phyloP scores from a whole-genome alignment of 2,888 invertebrate genomes.

The Oxystoma pomonae region DNA sequence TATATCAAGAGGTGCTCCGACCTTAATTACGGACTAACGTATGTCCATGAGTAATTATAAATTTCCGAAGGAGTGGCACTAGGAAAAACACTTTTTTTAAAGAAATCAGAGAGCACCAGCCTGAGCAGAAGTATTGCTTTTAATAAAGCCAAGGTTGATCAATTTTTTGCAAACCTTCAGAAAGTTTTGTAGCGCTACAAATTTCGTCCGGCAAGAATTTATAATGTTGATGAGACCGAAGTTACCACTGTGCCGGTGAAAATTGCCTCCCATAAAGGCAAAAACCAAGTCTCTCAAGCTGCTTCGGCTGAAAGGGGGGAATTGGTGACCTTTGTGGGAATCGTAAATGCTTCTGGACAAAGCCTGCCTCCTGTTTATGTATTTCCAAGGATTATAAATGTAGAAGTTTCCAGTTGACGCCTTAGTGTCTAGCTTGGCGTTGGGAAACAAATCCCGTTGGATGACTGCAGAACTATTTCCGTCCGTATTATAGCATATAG shows the following conservation, averaged over 20 bases:
- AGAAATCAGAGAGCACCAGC: too few relatives aligned
- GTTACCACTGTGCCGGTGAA: conserved; percentile 14
- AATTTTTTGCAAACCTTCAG: conserved; percentile 8
- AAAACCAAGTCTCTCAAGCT: conserved; percentile 20
- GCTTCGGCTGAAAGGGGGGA: conserved; percentile 24
- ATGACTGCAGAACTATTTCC: conserved; percentile 21
- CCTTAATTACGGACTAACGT: too few relatives aligned
- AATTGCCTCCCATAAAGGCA: conserved; percentile 15
- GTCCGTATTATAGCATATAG: conserved; percentile 12
- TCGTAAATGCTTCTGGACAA: conserved; percentile 24
- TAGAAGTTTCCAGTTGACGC: conserved; percentile 22
- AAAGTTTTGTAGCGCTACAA: conserved; percentile 3
- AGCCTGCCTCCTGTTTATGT: conserved; percentile 24
- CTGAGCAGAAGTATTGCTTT: too few relatives aligned
- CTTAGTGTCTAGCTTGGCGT: conserved; percentile 18
- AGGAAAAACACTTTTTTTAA: too few relatives aligned
- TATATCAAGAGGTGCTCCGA: too few relatives aligned
- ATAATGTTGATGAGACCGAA: too few relatives aligned
- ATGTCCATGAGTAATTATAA: too few relatives aligned
- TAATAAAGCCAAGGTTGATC: conserved; percentile 10
- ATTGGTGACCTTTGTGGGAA: conserved; percentile 24
- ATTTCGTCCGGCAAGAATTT: conserved; percentile 8
- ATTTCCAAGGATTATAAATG: conserved; percentile 21
- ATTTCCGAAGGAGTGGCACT: too few relatives aligned
- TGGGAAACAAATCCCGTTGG: conserved; percentile 25